phyloP scores from a whole-genome alignment of 2,113 vertebrate species.

The Pica pica region DNA sequence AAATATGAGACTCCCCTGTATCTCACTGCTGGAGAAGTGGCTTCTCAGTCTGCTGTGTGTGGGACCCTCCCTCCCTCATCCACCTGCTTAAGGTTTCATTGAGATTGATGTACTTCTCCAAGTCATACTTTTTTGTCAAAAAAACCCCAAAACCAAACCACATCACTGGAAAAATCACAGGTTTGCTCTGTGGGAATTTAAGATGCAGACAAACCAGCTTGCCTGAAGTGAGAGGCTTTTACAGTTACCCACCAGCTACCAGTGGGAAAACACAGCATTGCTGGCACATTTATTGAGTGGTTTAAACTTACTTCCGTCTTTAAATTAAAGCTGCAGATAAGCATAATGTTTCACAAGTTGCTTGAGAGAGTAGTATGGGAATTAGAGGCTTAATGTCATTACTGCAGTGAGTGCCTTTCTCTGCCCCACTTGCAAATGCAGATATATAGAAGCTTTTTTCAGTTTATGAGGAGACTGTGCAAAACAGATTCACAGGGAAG shows the following conservation, averaged over 20 bases:
- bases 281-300: not conserved
- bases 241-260: not conserved
- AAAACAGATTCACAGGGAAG: slow-evolving; percentile 24
- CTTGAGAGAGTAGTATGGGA: not conserved
- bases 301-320: not conserved
- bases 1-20: not conserved
- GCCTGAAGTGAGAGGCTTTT: not conserved
- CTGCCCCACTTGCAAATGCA: not conserved
- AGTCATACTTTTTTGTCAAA: not conserved
- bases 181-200: not conserved
- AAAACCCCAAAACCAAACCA: not conserved
- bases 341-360: not conserved
- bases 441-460: not conserved
- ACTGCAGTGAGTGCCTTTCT: not conserved
- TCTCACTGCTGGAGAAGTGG: not conserved
- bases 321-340: not conserved
- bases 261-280: not conserved
- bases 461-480: not conserved
- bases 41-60: not conserved
- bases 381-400: not conserved
- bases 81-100: not conserved
- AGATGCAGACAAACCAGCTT: not conserved
- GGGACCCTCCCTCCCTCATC: not conserved
- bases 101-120: not conserved
- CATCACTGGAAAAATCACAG: not conserved